Base-by-base conservation (phyloP, 2,888 invertebrate species). In the Cryptosula pallasiana region DNA sequence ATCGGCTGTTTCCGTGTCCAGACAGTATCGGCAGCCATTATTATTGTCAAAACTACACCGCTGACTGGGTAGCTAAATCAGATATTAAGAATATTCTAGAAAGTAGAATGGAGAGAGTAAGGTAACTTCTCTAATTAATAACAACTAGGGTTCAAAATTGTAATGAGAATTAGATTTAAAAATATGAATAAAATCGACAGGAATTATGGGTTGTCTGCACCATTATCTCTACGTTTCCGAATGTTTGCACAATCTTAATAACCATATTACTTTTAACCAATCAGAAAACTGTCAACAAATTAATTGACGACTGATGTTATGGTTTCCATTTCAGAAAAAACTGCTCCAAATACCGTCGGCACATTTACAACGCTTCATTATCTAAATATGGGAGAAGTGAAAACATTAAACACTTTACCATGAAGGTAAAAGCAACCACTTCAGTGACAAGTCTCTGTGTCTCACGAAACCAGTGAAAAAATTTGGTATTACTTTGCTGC, bases 331-430 rank as follows among this genome's bases (percentile, higher is more conserved):
- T 27, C 32, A 63, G 63, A 27, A 3, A 25, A 9, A 63, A n/a
- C 5, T 63, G 63, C 63, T 25, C 13, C 2, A 5, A 63, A 5
- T 63, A 63, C 32, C 63, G 5, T 63, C 2, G 9, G 9, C 32
- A 32, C 32, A 32, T 63, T 5, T 63, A 25, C n/a, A 63, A 63
- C 32, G 63, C 63, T 27, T 63, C 63, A n/a, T n/a, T 63, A 16
- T 63, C 63, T 13, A 63, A 63, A n/a, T 32, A 63, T 34, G 63
- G 63, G 5, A 29, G 29, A 2, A 3, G 13, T 5, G 25, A 57
- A 5, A 57, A 57, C n/a, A 16, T 5, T 5, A 57, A 25, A 25
- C 57, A 23, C 13, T 16, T 23, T 23, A 23, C 57, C 5, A 16
- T 25, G 32, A 63, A 63, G 63, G 63, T 63, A 63, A 63, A n/a